These are phyloP conservation scores for Apodemia mormo DNA, from an alignment of 2,888 invertebrate species.

Conservation along the genomic window DNA sequence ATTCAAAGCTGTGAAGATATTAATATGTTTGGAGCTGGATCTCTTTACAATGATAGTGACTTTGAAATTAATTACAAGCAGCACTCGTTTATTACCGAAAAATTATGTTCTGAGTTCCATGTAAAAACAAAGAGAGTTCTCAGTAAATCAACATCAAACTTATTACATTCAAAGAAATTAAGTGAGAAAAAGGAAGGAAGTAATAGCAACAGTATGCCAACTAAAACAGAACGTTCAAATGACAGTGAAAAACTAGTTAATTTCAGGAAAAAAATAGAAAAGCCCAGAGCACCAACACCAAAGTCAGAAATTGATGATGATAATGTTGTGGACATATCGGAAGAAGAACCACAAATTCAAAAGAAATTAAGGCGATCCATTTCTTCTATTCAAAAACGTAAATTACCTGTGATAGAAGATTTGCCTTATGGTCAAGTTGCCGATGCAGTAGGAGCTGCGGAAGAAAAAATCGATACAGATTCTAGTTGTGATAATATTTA, in stretches of 20 bases:
- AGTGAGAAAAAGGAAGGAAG: conserved; percentile 74
- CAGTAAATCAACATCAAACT: conserved; percentile 84
- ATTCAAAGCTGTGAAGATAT: conserved; percentile 80
- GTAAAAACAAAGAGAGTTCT: conserved; percentile 85
- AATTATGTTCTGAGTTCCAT: conserved; percentile 86
- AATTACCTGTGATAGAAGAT: conserved; percentile 83
- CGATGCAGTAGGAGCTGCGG: conserved; percentile 80
- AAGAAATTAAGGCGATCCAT: conserved; percentile 78
- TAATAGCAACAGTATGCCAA: conserved; percentile 77
- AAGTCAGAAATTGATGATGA: conserved; percentile 69
- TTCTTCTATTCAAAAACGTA: conserved; percentile 78
- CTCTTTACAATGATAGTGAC: conserved; percentile 80
- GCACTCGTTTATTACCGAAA: conserved; percentile 85
- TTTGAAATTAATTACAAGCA: conserved; percentile 80
- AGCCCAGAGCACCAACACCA: conserved; percentile 74
- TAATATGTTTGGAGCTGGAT: conserved; percentile 78
- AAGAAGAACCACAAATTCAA: conserved; percentile 66
- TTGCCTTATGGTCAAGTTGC: conserved; percentile 87
- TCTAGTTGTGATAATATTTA: conserved; percentile 84
- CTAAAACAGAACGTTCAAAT: conserved; percentile 66
- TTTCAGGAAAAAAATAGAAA: conserved; percentile 75
- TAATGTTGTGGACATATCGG: conserved; percentile 64
- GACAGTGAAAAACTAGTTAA: conserved; percentile 67
- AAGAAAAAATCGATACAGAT: conserved; percentile 70
- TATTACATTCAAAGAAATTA: conserved; percentile 82